These are phyloP conservation scores for Drosophila percnosoma DNA, from an alignment of 2,888 invertebrate species.

Conservation along the genomic window DNA sequence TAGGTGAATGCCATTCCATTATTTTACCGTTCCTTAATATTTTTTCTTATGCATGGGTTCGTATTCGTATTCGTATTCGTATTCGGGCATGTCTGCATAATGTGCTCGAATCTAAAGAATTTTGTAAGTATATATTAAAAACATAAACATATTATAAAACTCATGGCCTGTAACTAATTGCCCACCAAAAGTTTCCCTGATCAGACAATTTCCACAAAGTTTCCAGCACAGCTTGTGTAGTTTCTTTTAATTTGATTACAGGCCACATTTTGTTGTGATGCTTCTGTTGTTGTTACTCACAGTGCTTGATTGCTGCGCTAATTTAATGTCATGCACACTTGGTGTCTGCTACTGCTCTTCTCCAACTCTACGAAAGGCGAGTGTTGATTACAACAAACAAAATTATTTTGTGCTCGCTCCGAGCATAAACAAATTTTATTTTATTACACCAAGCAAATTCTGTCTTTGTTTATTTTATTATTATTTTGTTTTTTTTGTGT, in stretches of 20 bases:
- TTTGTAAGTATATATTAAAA: conserved; percentile 17
- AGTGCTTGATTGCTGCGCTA: conserved; percentile 66
- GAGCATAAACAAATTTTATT: conserved; percentile 43
- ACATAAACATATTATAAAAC: conserved; percentile 38
- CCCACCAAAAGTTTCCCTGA: conserved; percentile 40
- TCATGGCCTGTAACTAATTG: conserved; percentile 73
- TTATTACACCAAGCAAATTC: conserved; percentile 56
- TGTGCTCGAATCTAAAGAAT: conserved; percentile 24
- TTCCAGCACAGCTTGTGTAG: conserved; percentile 26
- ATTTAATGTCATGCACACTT: conserved; percentile 74
- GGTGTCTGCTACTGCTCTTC: conserved; percentile 39
- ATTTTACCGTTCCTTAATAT: conserved; percentile 41
- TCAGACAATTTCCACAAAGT: conserved; percentile 32
- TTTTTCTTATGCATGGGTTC: conserved; percentile 4
- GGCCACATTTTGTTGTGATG: conserved; percentile 49
- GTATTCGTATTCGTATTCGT: conserved; percentile 23
- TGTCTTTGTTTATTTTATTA: not conserved
- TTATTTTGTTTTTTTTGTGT: conserved; percentile 30
- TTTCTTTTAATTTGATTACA: conserved; percentile 72
- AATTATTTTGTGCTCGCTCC: conserved; percentile 35
- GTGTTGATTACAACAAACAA: conserved; percentile 72
- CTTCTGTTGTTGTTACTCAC: conserved; percentile 4
- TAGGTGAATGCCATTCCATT: conserved; percentile 19
- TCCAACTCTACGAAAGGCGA: conserved; percentile 35
- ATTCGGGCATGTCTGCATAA: conserved; percentile 15